phyloP scores from a whole-genome alignment of 2,113 vertebrate species.

The Oryctolagus cuniculus region DNA sequence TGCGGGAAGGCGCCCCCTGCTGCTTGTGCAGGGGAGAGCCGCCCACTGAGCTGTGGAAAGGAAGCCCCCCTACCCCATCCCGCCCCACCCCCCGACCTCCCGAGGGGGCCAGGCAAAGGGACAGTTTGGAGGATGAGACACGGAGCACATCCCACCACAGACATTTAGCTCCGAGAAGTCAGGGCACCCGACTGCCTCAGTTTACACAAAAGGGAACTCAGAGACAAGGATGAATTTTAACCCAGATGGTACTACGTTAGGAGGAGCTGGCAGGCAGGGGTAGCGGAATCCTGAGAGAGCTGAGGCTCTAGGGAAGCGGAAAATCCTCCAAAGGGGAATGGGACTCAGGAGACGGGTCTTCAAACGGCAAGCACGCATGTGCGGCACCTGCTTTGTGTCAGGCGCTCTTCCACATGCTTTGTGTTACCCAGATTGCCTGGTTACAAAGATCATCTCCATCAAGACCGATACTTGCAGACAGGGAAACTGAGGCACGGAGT shows the following conservation, averaged over 20 bases:
- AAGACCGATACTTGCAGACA: neutral
- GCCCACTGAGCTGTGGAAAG: neutral
- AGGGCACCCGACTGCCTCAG: neutral
- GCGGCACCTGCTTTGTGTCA: neutral
- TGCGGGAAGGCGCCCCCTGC: neutral
- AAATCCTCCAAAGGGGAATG: neutral
- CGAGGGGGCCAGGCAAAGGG: neutral
- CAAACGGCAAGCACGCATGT: neutral
- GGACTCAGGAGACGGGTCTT: neutral
- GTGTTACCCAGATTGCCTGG: fast-evolving
- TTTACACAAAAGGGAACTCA: neutral
- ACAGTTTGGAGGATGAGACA: neutral
- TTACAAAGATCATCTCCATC: neutral
- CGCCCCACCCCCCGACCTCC: no score
- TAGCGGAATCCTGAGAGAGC: neutral
- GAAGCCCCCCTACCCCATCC: no score
- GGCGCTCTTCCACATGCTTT: neutral
- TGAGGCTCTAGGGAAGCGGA: no score
- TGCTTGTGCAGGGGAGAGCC: neutral
- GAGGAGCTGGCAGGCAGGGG: neutral
- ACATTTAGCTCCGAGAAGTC: fast-evolving
- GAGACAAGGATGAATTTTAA: neutral
- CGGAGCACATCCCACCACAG: fast-evolving
- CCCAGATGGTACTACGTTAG: neutral
- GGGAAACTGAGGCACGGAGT: neutral